Base-by-base conservation (phyloP, 2,888 invertebrate species). In the Dastarcus helophoroides region DNA sequence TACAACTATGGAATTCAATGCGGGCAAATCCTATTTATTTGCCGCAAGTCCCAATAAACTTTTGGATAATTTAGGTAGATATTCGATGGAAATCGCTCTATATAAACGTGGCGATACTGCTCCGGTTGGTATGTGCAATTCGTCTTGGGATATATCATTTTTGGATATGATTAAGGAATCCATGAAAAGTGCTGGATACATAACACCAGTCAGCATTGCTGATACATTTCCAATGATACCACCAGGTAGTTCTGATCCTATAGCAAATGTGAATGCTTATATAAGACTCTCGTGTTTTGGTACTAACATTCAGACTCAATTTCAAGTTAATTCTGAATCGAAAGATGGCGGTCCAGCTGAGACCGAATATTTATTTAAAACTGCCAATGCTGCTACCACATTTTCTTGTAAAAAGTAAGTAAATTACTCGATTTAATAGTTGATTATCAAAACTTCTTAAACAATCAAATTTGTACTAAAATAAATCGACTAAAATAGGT, bases 21-120 rank as follows among this genome's bases (percentile, higher is more conserved):
- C 35, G 59, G 72, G 56, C 4, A 69, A 68, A 61, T 71, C 73
- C 1, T 64, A 60, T 43, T 43, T 72, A 11, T 72, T 72, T 31
- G 59, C 68, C 4, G 62, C 63, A 12, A 64, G 61, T 29, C 60
- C 68, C 3, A 63, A 65, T 22, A 62, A 63, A 2, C 49, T 73
- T 8, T 50, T 65, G 1, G 51, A 59, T 40, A 60, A 58, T 16
- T 48, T 73, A 3, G 59, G 58, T 22, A 60, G 59, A 27, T 64
- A 63, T 41, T 68, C 69, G n/a, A 42, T 71, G 26, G 63, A 66
- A 47, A 53, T 73, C 17, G 62, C 63, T 40, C 55, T 71, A 4
- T 65, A 61, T 57, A 63, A 65, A 12, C 67, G 66, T 29, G 63
- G 64, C 29, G 56, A 56, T 29, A 53, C 54, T 2, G 62, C 63